Conservation (phyloP, 92 coral and sea anemone species). For the Actinostola sp. region DNA sequence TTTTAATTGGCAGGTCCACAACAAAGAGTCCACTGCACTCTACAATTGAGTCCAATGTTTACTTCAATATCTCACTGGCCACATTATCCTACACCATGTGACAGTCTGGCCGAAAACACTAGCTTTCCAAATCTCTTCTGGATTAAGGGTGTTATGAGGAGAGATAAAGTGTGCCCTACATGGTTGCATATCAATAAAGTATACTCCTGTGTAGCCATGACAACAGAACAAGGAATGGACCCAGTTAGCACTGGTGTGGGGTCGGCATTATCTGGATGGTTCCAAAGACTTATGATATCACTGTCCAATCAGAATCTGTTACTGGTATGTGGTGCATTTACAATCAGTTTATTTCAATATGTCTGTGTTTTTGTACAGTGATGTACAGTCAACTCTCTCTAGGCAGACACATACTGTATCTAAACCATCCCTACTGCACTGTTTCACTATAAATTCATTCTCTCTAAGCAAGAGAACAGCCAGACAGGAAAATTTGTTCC, state of each 20-base stretch:
- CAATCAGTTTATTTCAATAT: not conserved
- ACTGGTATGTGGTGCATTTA: slow-evolving; percentile 83
- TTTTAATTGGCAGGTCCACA: not conserved
- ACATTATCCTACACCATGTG: not conserved
- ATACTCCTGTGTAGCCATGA: slow-evolving; percentile 78
- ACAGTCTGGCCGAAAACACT: not conserved
- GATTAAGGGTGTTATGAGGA: slow-evolving; percentile 81
- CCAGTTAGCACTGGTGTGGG: slow-evolving; percentile 4
- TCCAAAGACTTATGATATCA: slow-evolving; percentile 70
- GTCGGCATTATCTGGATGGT: slow-evolving; percentile 72
- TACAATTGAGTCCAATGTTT: slow-evolving; percentile 65
- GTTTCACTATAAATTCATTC: too few species aligned
- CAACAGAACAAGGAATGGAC: slow-evolving; percentile 7
- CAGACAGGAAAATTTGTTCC: too few species aligned
- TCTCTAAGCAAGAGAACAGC: too few species aligned
- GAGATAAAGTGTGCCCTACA: slow-evolving; percentile 67
- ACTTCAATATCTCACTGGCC: not conserved
- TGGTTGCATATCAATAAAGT: slow-evolving; percentile 86
- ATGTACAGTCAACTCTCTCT: not conserved
- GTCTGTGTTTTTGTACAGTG: not conserved
- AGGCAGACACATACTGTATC: too few species aligned
- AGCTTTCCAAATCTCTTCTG: slow-evolving; percentile 47
- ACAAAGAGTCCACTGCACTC: slow-evolving; percentile 62
- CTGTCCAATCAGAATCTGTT: slow-evolving; percentile 65
- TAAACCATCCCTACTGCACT: too few species aligned